Base-by-base conservation (phyloP, 2,797 vertebrate species). In the Remorina albescens region DNA sequence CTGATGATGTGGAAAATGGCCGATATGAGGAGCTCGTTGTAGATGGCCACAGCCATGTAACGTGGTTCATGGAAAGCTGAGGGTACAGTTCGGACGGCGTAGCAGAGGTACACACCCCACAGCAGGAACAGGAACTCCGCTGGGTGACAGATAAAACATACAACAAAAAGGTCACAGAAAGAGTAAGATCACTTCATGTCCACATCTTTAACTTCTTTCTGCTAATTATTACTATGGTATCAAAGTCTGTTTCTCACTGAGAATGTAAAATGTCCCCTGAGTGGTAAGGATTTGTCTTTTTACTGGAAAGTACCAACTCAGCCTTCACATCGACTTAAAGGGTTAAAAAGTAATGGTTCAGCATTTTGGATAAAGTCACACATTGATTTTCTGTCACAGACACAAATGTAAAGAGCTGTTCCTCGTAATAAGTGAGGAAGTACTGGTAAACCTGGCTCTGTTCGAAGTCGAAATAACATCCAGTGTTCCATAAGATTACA, bases 61-160 rank as follows among this genome's bases (percentile, higher is more conserved):
- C 98, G 97, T 1, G 98, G 98, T 93, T 99, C 98, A 13, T 99
- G 97, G 92, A 98, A 99, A n/a, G 97, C 96, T 0, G 98, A 98
- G 46, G 97, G 98, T 3, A 99, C 96, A 25, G 96, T 97, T 86
- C 98, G 95, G 67, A 99, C 97, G n/a, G 97, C 96, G 73, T 97
- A 98, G 96, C 97, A 99, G 86, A 99, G 95, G 92, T 98, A 98
- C 83, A 99, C 95, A 6, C 97, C 97, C 98, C 98, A 99, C 85
- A 99, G 90, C 88, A 99, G 96, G 94, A 99, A 98, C 72, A 98
- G 92, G 93, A 97, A 96, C 95, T 99, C 98, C 78, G 97, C 98
- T 99, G 93, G 67, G 30, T 85, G 82, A 89, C 87, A 82, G 91
- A 58, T 18, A 5, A 90, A 72, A 91, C 72, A 93, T 89, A 54